These are phyloP conservation scores for Pomatostomus ruficeps DNA, from an alignment of 2,113 vertebrate species.

Conservation along the genomic window DNA sequence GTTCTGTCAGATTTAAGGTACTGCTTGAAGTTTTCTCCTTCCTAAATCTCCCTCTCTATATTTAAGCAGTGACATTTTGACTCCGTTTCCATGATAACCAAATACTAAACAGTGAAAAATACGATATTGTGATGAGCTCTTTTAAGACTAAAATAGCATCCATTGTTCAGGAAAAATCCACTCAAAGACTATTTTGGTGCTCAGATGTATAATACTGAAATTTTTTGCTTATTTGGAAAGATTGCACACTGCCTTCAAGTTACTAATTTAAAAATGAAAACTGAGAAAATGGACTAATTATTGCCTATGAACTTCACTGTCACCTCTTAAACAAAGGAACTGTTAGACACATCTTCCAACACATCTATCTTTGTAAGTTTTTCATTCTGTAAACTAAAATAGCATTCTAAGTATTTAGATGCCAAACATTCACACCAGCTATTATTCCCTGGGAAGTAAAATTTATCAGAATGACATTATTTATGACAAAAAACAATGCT, in stretches of 20 bases:
- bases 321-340: neutral
- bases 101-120: neutral
- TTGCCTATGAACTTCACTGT: neutral
- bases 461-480: neutral
- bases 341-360: neutral
- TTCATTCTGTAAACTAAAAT: neutral
- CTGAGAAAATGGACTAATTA: neutral
- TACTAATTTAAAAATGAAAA: conserved; percentile 29
- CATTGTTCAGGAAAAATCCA: conserved; percentile 4
- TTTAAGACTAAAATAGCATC: neutral
- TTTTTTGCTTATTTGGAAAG: neutral
- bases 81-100: conserved; percentile 24
- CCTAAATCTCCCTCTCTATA: neutral
- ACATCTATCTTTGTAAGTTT: neutral
- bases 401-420: neutral
- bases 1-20: neutral
- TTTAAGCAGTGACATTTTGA: neutral
- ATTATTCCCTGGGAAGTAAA: neutral
- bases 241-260: neutral
- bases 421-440: neutral
- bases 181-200: neutral
- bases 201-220: neutral
- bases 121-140: neutral
- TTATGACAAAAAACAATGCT: neutral
- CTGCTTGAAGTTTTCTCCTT: neutral